Evolutionary conservation across 2,113 vertebrate genomes (phyloP), one percentile per base, ranked within the genome.

Genomic region (Callaeas wilsoni): DNA sequence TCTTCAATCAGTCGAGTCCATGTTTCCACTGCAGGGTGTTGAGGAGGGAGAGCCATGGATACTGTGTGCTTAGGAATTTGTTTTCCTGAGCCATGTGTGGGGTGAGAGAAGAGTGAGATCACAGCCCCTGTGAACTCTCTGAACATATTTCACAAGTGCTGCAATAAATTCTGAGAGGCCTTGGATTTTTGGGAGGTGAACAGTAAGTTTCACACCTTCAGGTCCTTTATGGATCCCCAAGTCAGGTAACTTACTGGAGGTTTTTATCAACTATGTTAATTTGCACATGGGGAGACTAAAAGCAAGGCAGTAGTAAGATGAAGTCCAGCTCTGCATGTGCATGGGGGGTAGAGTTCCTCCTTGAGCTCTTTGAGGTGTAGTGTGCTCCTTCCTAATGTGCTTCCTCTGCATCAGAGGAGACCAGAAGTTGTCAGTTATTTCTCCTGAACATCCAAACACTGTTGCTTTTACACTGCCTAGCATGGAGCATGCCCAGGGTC

Each of bases 401-500:
- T 75, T 85, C 20, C 8, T 29, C 7, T 37, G 69, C 33, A 7
- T n/a, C 22, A 62, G 53, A 33, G 57, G 27, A 82, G 55, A 20
- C n/a, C 13, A 73, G 21, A 44, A 46, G 23, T 35, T 68, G 47
- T 55, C 30, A 23, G 0, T 68, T 26, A 13, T 47, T 57, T 59
- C 39, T 90, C 13, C 13, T 2, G 4, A 42, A 9, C 7, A 12
- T 74, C 25, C 20, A 16, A 14, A 30, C 0, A 0, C 14, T 42
- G 33, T 25, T 83, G 37, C 47, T 84, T 46, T 39, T 55, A 21
- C 20, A 8, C 9, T 46, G 10, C 13, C 9, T 55, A 10, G 30
- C 9, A 7, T 11, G 16, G 20, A 50, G 71, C 41, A 12, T 0
- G 1, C 7, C 11, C 19, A 23, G 50, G 33, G 52, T 13, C 0